Evolutionary conservation across 2,888 invertebrate species (phyloP).

Genomic region (Bruchidius siliquastri): DNA sequence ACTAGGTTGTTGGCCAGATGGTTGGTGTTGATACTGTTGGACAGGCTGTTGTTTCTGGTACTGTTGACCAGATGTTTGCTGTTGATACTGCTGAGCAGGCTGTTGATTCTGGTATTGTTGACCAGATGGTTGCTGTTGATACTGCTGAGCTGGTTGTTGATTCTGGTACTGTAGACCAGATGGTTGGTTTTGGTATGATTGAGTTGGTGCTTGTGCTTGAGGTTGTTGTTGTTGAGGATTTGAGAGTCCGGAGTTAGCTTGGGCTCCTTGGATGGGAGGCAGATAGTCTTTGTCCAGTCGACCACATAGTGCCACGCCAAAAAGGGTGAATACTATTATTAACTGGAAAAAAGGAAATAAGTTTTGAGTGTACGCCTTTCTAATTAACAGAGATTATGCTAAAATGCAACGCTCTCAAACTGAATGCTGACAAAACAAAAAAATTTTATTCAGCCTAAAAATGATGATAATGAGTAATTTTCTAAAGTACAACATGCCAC

Average conservation of each 20-base stretch:
- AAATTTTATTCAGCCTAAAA: no score
- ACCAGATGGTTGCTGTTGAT: constrained; percentile 11
- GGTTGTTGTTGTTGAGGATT: not conserved
- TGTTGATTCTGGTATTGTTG: not conserved
- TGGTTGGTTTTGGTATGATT: not conserved
- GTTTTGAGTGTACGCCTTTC: no score
- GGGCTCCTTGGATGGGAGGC: constrained; percentile 16
- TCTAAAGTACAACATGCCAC: no score
- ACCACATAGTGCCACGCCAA: constrained; percentile 27
- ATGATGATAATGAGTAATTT: no score
- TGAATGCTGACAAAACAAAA: no score
- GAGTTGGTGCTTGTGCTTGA: not conserved
- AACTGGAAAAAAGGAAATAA: constrained; percentile 17
- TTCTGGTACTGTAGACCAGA: not conserved
- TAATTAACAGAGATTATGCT: no score
- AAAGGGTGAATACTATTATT: constrained; percentile 22
- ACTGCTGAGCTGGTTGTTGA: not conserved
- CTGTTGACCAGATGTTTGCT: constrained; percentile 7
- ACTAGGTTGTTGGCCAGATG: constrained; percentile 36
- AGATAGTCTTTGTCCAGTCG: constrained; percentile 28
- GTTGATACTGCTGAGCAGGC: constrained; percentile 2
- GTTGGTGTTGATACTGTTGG: constrained; percentile 8
- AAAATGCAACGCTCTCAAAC: no score
- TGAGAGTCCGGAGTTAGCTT: not conserved
- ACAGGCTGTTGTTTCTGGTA: not conserved